phyloP scores from a whole-genome alignment of 2,888 invertebrate genomes.

The Drosophila neoperkinsi region DNA sequence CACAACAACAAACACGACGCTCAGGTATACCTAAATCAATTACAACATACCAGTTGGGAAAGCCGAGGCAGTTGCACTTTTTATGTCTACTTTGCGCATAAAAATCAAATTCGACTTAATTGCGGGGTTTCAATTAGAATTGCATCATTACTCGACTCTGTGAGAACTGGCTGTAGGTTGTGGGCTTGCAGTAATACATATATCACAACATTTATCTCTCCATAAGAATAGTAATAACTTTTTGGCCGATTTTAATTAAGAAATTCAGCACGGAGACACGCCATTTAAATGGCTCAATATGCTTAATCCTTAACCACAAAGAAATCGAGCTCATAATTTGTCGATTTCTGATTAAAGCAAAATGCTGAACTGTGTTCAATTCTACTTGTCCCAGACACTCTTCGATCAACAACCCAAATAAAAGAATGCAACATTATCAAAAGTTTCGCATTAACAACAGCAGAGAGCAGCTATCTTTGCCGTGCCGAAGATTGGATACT shows the following conservation, averaged over 20 bases:
- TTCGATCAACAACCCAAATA: conserved; percentile 12
- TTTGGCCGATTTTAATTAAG: conserved; percentile 54
- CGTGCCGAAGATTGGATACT: background rate
- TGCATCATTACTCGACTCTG: background rate
- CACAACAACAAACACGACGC: conserved; percentile 6
- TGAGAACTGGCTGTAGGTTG: background rate
- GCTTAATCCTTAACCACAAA: conserved; percentile 44
- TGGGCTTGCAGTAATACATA: background rate
- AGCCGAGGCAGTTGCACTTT: conserved; percentile 30
- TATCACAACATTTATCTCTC: background rate
- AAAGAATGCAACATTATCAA: conserved; percentile 54
- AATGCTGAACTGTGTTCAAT: conserved; percentile 34
- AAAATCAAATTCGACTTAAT: conserved; percentile 34
- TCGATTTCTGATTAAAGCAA: conserved; percentile 54
- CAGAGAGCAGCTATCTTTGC: background rate
- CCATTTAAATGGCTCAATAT: conserved; percentile 37
- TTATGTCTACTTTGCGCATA: conserved; percentile 13
- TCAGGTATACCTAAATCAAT: conserved; percentile 40
- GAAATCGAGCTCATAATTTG: conserved; percentile 63
- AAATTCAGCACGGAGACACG: conserved; percentile 36
- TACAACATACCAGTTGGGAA: conserved; percentile 23
- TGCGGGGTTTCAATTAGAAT: conserved; percentile 4
- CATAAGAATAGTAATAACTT: background rate
- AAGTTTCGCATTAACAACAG: conserved; percentile 67
- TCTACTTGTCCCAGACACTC: conserved; percentile 1